Percentiles rank a stretch among this genome's conserved stretches.
Conservation (phyloP, 2,888 invertebrate species). For the Arctia plantaginis region DNA sequence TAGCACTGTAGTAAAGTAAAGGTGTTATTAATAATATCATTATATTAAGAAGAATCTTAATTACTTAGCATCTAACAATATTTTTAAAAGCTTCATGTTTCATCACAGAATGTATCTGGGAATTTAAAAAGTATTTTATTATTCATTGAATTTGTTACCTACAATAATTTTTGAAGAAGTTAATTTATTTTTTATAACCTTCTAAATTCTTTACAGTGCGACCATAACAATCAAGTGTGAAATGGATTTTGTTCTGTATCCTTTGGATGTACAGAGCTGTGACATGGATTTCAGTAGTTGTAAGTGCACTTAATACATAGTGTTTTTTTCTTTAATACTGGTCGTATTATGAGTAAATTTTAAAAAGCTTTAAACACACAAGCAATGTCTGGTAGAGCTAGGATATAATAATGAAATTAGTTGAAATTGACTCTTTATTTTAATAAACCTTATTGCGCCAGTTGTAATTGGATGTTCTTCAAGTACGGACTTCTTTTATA, state of each 20-base stretch:
- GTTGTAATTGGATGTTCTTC: not conserved
- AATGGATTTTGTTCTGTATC: slow-evolving; percentile 89
- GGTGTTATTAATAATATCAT: no score
- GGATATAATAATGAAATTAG: not conserved
- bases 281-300: slow-evolving; percentile 89
- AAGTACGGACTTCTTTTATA: not conserved
- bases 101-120: not conserved
- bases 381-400: not conserved
- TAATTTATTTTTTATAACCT: not conserved
- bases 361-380: not conserved
- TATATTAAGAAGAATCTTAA: no score
- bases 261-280: slow-evolving; percentile 88
- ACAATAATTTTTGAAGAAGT: not conserved
- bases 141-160: not conserved
- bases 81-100: no score
- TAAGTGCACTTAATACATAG: slow-evolving; percentile 70
- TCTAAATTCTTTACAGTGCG: slow-evolving; percentile 76
- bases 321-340: not conserved
- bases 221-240: slow-evolving; percentile 89
- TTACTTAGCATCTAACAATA: no score
- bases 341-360: not conserved
- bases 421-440: not conserved
- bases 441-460: not conserved
- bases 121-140: accelerated
- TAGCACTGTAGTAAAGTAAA: no score